Evolutionary conservation across 1,140 invertebrate genomes (phyloP), one percentile per base, ranked within the genome.

Genomic region (Drosophila fuyamai): DNA sequence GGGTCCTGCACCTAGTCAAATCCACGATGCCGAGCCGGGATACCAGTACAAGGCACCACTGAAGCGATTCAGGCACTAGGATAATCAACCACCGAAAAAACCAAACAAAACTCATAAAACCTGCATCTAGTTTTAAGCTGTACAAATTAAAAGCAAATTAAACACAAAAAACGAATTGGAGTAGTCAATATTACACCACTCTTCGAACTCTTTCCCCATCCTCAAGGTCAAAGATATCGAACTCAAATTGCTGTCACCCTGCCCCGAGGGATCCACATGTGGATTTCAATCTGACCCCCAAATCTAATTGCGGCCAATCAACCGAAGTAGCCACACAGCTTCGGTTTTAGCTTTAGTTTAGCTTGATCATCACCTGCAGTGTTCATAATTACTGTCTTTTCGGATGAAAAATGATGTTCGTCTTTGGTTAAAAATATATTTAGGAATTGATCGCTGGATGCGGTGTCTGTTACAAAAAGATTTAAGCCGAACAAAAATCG

Each of bases 301-400:
- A 86, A 83, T 55, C 59, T 65, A 70, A 76, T 71, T 83, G 80
- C 67, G 50, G 65, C 71, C 67, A 84, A 83, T 79, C 66, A 79
- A 83, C 81, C 55, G 38, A 47, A 60, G 57, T 53, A 57, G 56
- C 41, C 51, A 16, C 13, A 36, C 38, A 58, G 72, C 83, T 77
- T 73, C 35, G 60, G 63, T 56, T 79, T 51, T 41, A 23, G n/a
- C 23, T 41, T 76, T 27, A 65, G 51, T 23, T 38, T 47, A 29
- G 47, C 78, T 35, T 61, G 54, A 81, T 81, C 82, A 81, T 74
- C 81, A 81, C 77, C 79, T 85, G 73, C 68, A 76, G 81, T 51
- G 44, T 82, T 67, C 56, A 67, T 85, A 88, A 85, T 85, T 82
- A 88, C 70, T 47, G 61, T 47, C 53, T 66, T 75, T 71, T 67